Percentiles rank a stretch among this genome's conserved stretches.
phyloP scores from a whole-genome alignment of 2,797 vertebrate genomes.

The Tangara arthus region DNA sequence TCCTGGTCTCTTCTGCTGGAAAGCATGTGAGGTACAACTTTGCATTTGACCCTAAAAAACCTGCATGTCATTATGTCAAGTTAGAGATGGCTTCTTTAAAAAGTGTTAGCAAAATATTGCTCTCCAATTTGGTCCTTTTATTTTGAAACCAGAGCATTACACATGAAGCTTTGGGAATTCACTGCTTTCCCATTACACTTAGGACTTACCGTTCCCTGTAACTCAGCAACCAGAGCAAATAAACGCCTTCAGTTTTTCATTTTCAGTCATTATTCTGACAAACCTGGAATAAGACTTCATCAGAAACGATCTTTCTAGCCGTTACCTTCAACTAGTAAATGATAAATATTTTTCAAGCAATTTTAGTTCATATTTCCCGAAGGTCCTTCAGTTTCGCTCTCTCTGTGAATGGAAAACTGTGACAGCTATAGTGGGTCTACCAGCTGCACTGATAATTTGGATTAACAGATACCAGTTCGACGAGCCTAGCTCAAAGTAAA shows the following conservation, averaged over 20 bases:
- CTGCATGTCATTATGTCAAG: rapidly evolving
- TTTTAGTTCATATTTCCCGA: not conserved
- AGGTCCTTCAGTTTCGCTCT: not conserved
- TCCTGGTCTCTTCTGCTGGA: not conserved
- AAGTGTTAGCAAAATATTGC: not conserved
- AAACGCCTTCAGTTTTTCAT: not conserved
- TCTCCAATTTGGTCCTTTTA: not conserved
- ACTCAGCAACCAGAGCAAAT: not conserved
- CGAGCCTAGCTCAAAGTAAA: not conserved
- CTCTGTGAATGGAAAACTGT: not conserved
- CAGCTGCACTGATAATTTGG: not conserved
- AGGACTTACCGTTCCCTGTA: not conserved
- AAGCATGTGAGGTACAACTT: not conserved
- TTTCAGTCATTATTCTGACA: not conserved
- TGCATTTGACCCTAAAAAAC: not conserved
- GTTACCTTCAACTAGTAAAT: not conserved
- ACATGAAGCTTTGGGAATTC: not conserved
- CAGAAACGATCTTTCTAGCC: not conserved
- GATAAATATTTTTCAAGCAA: slow-evolving; percentile 7
- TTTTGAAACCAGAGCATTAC: not conserved
- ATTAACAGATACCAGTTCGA: not conserved
- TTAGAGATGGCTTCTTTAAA: not conserved
- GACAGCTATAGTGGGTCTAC: not conserved
- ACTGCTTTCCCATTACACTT: not conserved
- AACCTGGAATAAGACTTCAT: not conserved